Percentiles rank a stretch among this genome's conserved stretches.
Conservation (phyloP, 2,888 invertebrate genomes). For the Ischnus inquisitorius region DNA sequence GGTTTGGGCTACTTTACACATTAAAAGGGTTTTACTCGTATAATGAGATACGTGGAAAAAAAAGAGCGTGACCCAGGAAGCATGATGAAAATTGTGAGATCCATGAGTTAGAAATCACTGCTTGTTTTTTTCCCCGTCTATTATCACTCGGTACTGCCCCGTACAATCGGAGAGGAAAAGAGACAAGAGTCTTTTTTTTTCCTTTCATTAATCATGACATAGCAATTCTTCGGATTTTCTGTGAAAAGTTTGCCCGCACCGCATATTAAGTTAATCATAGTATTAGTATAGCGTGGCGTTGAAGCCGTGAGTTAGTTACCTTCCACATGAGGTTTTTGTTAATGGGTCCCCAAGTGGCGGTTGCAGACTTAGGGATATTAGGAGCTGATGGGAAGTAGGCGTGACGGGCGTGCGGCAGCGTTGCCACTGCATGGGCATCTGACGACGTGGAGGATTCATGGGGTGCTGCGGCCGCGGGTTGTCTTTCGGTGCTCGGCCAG, state of each 20-base stretch:
- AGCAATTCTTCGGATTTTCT: background rate
- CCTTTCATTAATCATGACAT: background rate
- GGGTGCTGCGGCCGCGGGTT: constrained; percentile 79
- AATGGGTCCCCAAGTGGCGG: constrained; percentile 88
- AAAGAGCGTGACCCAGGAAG: too few relatives aligned
- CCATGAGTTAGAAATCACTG: too few relatives aligned
- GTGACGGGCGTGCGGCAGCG: constrained; percentile 84
- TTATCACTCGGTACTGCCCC: too few relatives aligned
- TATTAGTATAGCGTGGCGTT: constrained; percentile 67
- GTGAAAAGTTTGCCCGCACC: constrained; percentile 5
- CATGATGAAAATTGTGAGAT: too few relatives aligned
- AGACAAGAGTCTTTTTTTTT: too few relatives aligned
- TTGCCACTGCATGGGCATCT: constrained; percentile 83
- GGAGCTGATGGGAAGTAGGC: constrained; percentile 85
- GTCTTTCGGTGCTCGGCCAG: constrained; percentile 84
- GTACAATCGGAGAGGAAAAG: too few relatives aligned
- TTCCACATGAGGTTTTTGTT: constrained; percentile 89
- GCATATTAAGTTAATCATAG: background rate
- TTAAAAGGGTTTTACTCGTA: too few relatives aligned
- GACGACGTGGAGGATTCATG: constrained; percentile 82
- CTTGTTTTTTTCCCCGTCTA: too few relatives aligned
- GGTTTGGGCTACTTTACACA: too few relatives aligned
- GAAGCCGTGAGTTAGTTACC: constrained; percentile 84
- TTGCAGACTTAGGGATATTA: constrained; percentile 88
- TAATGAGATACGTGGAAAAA: too few relatives aligned